These are phyloP conservation scores for Epinephelus malabaricus DNA, from an alignment of 2,797 vertebrate species.

Conservation along the genomic window DNA sequence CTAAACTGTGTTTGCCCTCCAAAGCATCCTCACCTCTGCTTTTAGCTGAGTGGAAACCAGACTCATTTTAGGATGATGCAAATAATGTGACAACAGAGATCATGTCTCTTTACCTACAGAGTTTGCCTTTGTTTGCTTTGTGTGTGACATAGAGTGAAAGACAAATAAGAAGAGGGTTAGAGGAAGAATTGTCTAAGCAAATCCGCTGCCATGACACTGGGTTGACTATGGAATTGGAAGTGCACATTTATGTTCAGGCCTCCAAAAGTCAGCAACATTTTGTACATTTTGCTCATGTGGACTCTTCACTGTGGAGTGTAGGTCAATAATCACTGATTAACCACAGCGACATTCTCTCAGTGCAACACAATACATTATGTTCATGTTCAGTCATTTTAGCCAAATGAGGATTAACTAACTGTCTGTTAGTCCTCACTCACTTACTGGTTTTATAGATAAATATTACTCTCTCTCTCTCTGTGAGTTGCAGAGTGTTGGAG, in stretches of 20 bases:
- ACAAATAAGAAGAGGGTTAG: background rate
- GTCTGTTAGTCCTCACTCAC: too few relatives aligned
- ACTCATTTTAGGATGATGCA: background rate
- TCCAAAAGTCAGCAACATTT: background rate
- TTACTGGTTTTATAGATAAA: too few relatives aligned
- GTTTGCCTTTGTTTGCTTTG: background rate
- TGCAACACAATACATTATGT: too few relatives aligned
- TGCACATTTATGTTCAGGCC: background rate
- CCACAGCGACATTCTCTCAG: too few relatives aligned
- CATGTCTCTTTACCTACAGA: background rate
- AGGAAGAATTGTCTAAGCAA: background rate
- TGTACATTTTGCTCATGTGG: background rate
- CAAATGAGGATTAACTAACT: too few relatives aligned
- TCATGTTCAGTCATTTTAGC: too few relatives aligned
- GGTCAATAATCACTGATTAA: too few relatives aligned
- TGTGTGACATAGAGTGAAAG: background rate
- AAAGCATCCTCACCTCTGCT: background rate
- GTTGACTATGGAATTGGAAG: background rate
- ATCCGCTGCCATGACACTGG: too few relatives aligned
- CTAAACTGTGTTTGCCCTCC: slow-evolving; percentile 9
- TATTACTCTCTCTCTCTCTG: too few relatives aligned
- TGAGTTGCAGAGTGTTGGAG: too few relatives aligned
- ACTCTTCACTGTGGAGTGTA: too few relatives aligned
- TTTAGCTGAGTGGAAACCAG: background rate
- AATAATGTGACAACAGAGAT: background rate